Percentiles rank a stretch among this genome's conserved stretches.
These are phyloP conservation scores for Cactoblastis cactorum DNA, from an alignment of 2,888 invertebrate genomes.

Conservation along the genomic window DNA sequence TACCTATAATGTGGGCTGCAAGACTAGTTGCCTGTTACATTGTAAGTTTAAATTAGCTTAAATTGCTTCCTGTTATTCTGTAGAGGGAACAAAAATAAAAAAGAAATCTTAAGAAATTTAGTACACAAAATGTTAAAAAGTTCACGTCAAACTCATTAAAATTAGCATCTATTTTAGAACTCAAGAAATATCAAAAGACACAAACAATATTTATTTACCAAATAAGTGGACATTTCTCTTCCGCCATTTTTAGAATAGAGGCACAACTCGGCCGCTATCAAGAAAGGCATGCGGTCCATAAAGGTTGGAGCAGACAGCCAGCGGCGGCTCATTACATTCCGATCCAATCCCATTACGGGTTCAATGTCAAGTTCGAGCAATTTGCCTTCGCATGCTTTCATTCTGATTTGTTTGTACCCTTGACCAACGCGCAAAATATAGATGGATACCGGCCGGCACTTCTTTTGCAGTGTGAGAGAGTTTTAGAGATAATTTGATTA, in stretches of 20 bases:
- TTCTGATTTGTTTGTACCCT: slow-evolving; percentile 63
- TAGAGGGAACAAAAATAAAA: no score
- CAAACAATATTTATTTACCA: no score
- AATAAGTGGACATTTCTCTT: background rate
- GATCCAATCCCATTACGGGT: slow-evolving; percentile 53
- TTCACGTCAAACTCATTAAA: no score
- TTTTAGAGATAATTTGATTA: no score
- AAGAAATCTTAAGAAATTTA: no score
- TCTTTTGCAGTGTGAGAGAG: background rate
- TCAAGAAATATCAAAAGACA: no score
- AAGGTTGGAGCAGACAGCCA: slow-evolving; percentile 25
- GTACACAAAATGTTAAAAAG: no score
- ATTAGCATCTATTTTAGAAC: no score
- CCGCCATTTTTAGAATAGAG: background rate
- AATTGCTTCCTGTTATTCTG: no score
- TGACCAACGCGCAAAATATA: slow-evolving; percentile 33
- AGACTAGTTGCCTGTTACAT: no score
- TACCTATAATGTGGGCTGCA: no score
- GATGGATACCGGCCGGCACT: background rate
- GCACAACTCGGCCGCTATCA: background rate
- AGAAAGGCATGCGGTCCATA: slow-evolving; percentile 13
- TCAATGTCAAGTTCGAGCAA: slow-evolving; percentile 41
- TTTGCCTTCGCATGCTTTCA: slow-evolving; percentile 31
- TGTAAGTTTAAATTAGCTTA: no score
- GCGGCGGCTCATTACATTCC: slow-evolving; percentile 48